Percentiles rank a stretch among this genome's conserved stretches.
Evolutionary conservation across 2,113 vertebrate species (phyloP).

Genomic region (Albula goreensis): DNA sequence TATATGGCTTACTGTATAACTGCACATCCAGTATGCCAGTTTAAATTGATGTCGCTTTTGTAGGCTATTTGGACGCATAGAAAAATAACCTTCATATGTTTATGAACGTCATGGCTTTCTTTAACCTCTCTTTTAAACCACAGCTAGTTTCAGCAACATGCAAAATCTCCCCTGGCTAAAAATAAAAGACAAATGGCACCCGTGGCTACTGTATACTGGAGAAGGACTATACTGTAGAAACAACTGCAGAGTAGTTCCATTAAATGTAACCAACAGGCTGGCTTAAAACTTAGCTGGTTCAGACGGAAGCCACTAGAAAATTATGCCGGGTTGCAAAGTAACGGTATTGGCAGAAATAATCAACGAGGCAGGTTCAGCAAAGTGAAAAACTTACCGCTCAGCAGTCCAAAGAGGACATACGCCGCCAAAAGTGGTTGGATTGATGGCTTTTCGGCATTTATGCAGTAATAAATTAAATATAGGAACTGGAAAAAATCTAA

Average conservation of each 20-base stretch:
- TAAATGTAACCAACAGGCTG: neutral
- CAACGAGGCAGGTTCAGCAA: neutral
- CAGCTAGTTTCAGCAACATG: neutral
- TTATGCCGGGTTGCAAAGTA: neutral
- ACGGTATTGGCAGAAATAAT: conserved; percentile 8
- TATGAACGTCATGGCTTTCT: neutral
- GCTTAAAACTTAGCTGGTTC: neutral
- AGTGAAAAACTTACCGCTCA: conserved; percentile 1
- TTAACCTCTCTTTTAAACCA: neutral
- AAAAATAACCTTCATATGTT: too few species aligned
- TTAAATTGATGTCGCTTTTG: neutral
- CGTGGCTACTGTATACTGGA: too few species aligned
- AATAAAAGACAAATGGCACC: neutral
- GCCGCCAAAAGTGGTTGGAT: neutral
- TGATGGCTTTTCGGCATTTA: conserved; percentile 14
- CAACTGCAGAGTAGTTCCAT: neutral
- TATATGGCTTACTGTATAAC: neutral
- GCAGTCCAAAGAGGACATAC: neutral
- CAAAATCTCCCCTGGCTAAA: neutral
- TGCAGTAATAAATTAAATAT: conserved; percentile 6
- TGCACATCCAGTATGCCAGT: neutral
- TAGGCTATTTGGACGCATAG: neutral
- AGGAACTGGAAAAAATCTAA: neutral
- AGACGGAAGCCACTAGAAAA: neutral
- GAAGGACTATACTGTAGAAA: neutral